Evolutionary conservation across 2,797 vertebrate species (phyloP).

Genomic region (Urophycis tenuis): DNA sequence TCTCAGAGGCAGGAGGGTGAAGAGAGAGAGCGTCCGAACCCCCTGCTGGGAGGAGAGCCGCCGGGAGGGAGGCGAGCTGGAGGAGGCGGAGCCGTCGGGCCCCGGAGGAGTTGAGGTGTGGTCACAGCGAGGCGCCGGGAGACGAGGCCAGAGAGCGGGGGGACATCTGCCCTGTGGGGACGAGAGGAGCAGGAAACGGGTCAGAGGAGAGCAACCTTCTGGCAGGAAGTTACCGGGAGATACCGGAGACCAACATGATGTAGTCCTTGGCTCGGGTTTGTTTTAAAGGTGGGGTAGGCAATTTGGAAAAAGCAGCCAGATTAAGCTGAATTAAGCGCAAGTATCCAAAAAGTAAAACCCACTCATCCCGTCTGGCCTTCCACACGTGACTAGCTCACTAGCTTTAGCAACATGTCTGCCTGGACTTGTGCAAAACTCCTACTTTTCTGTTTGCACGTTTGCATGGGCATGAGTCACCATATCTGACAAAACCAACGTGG

Average conservation of each 20-base stretch:
- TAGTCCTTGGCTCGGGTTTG: background rate
- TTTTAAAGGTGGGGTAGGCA: background rate
- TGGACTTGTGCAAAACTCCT: no score
- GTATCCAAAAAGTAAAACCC: no score
- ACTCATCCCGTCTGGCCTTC: no score
- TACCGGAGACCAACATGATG: background rate
- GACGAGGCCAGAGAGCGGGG: slow-evolving; percentile 23
- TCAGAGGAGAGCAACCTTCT: background rate
- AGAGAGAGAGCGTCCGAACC: background rate
- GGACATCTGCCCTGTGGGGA: slow-evolving; percentile 51
- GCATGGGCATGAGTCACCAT: no score
- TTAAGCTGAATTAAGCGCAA: no score
- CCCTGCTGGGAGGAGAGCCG: background rate
- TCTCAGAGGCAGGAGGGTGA: background rate
- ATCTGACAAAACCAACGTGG: background rate
- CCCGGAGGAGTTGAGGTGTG: slow-evolving; percentile 8
- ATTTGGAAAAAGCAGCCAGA: background rate
- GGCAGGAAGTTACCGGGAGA: background rate
- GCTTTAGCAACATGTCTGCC: no score
- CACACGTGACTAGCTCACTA: no score
- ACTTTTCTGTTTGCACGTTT: no score
- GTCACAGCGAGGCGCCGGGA: slow-evolving; percentile 33
- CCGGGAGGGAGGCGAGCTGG: background rate
- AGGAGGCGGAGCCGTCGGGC: background rate
- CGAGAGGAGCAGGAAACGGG: slow-evolving; percentile 17